Evolutionary conservation across 1,140 invertebrate genomes (phyloP).

Genomic region (Bathynomus jamesi): DNA sequence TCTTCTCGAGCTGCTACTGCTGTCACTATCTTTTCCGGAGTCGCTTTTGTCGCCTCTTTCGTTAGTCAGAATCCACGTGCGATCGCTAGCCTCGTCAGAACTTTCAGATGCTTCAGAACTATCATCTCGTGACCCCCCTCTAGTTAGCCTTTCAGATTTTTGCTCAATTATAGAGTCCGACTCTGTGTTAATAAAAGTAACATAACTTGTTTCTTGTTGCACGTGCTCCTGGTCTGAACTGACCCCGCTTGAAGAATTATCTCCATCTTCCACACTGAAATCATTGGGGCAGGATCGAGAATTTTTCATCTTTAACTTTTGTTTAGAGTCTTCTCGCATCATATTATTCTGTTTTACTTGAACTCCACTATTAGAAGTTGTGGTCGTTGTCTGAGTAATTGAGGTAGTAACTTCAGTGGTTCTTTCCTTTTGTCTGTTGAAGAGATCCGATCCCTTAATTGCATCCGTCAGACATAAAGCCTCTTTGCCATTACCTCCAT

Average conservation of each 20-base stretch:
- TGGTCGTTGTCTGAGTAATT: neutral
- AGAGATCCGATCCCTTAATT: slow-evolving; percentile 31
- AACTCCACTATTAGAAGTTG: neutral
- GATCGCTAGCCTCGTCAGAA: slow-evolving; percentile 42
- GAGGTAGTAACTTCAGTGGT: slow-evolving; percentile 24
- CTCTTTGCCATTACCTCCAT: slow-evolving; percentile 22
- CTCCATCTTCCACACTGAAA: slow-evolving; percentile 58
- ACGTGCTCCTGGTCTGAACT: slow-evolving; percentile 70
- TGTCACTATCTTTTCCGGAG: slow-evolving; percentile 25
- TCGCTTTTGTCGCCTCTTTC: slow-evolving; percentile 38
- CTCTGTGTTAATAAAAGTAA: slow-evolving; percentile 40
- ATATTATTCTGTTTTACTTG: slow-evolving; percentile 6
- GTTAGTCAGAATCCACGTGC: slow-evolving; percentile 41
- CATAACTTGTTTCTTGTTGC: slow-evolving; percentile 42
- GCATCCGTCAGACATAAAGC: slow-evolving; percentile 25
- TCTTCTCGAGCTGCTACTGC: slow-evolving; percentile 19
- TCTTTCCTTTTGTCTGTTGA: slow-evolving; percentile 38
- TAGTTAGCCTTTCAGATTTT: slow-evolving; percentile 41
- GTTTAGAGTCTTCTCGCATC: slow-evolving; percentile 19
- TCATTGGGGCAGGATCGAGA: slow-evolving; percentile 77
- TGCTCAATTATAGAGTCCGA: slow-evolving; percentile 39
- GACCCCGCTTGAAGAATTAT: slow-evolving; percentile 77
- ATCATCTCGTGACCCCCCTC: slow-evolving; percentile 24
- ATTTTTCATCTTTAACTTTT: slow-evolving; percentile 59
- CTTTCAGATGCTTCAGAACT: slow-evolving; percentile 40